phyloP scores from a whole-genome alignment of 2,888 invertebrate species.

The Xestia ashworthii region DNA sequence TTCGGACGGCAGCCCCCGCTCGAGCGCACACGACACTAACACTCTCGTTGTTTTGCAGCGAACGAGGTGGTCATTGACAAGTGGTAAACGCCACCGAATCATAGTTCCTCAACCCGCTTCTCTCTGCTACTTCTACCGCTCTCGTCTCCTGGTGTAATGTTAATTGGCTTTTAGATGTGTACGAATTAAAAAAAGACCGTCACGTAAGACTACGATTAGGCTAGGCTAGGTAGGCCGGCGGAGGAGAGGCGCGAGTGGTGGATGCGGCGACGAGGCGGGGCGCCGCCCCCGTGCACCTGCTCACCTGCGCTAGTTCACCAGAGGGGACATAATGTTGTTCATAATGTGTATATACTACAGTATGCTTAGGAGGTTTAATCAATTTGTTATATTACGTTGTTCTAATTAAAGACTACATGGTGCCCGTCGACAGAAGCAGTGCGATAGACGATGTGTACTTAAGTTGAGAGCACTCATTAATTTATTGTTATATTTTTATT shows the following conservation, averaged over 20 bases:
- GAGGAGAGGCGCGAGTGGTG: slow-evolving; percentile 66
- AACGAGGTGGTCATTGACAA: slow-evolving; percentile 93
- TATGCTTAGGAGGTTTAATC: slow-evolving; percentile 90
- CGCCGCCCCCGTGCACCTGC: slow-evolving; percentile 72
- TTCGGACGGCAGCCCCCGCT: slow-evolving; percentile 84
- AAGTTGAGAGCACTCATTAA: slow-evolving; percentile 90
- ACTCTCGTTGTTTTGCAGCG: slow-evolving; percentile 92
- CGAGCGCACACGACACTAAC: slow-evolving; percentile 83
- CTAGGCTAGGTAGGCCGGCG: slow-evolving; percentile 65
- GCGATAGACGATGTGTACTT: slow-evolving; percentile 90
- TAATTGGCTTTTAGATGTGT: slow-evolving; percentile 80
- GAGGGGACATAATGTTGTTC: slow-evolving; percentile 88
- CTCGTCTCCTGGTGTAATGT: slow-evolving; percentile 82
- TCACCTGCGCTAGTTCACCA: slow-evolving; percentile 82
- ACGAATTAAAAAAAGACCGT: slow-evolving; percentile 70
- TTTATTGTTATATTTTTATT: slow-evolving; percentile 90
- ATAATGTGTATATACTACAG: slow-evolving; percentile 90
- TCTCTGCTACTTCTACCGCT: slow-evolving; percentile 87
- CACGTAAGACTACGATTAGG: slow-evolving; percentile 66
- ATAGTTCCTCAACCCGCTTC: slow-evolving; percentile 88
- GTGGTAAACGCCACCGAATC: slow-evolving; percentile 91
- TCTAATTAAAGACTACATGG: slow-evolving; percentile 90
- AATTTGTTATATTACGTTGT: slow-evolving; percentile 90
- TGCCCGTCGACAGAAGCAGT: slow-evolving; percentile 90
- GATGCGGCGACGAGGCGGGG: slow-evolving; percentile 68